Evolutionary conservation across 2,797 vertebrate genomes (phyloP).

Genomic region (Australoheros facetus): DNA sequence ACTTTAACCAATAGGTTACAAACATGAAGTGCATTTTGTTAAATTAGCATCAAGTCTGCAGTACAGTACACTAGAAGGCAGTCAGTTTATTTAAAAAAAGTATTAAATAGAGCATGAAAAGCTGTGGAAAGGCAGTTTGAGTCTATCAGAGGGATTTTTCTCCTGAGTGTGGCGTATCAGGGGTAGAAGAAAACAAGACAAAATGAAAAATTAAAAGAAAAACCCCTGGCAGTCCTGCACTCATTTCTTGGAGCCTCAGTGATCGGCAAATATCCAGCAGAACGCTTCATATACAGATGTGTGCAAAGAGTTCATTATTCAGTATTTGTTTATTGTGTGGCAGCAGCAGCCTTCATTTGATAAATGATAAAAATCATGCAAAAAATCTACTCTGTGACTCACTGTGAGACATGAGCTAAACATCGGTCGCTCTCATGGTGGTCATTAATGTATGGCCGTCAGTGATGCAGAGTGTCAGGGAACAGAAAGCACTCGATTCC

Average conservation of each 20-base stretch:
- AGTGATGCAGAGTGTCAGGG: slow-evolving; percentile 3
- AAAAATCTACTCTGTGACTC: slow-evolving; percentile 12
- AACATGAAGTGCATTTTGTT: no score
- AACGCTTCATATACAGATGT: neutral
- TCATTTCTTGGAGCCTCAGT: neutral
- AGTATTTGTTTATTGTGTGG: neutral
- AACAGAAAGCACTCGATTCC: neutral
- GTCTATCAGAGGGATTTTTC: neutral
- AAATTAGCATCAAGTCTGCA: no score
- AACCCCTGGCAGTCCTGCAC: neutral
- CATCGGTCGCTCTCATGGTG: neutral
- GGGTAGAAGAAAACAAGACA: neutral
- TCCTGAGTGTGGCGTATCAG: neutral
- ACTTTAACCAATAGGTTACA: no score
- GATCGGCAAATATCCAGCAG: neutral
- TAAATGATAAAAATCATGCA: neutral
- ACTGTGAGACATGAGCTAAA: neutral
- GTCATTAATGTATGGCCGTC: slow-evolving; percentile 7
- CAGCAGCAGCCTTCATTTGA: neutral
- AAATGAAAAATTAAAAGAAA: neutral
- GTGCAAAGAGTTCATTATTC: neutral
- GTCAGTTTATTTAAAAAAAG: neutral
- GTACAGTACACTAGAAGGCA: neutral
- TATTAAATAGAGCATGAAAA: neutral
- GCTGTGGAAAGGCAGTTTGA: neutral